Conservation (phyloP, 2,888 invertebrate species). For the Orgyia antiqua region DNA sequence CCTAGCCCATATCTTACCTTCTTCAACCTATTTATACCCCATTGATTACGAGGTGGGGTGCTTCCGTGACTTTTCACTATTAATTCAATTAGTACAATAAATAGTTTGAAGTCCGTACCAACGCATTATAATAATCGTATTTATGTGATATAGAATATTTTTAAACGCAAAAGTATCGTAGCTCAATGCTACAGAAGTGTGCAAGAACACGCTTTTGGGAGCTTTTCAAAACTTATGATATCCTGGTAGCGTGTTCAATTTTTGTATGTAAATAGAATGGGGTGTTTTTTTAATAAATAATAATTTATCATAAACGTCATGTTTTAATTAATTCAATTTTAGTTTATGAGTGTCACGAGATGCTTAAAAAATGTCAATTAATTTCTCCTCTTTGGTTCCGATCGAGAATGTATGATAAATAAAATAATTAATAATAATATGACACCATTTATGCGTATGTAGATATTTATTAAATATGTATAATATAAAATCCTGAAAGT, state of each 20-base stretch:
- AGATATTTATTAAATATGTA: too few relatives aligned
- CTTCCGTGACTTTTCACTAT: slow-evolving; percentile 59
- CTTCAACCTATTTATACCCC: slow-evolving; percentile 10
- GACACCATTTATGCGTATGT: too few relatives aligned
- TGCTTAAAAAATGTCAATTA: too few relatives aligned
- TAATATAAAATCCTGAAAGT: too few relatives aligned
- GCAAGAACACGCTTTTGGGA: slow-evolving; percentile 32
- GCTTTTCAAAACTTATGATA: slow-evolving; percentile 16
- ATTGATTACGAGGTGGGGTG: slow-evolving; percentile 17
- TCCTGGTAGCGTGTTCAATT: slow-evolving; percentile 2
- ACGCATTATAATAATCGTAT: slow-evolving; percentile 66
- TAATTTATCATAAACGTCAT: too few relatives aligned
- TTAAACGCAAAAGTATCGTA: slow-evolving; percentile 56
- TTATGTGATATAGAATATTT: slow-evolving; percentile 69
- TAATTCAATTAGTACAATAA: slow-evolving; percentile 72
- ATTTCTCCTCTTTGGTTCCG: too few relatives aligned
- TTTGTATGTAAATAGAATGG: not conserved
- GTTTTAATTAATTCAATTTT: too few relatives aligned
- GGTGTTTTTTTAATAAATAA: too few relatives aligned
- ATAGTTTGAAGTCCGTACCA: slow-evolving; percentile 57
- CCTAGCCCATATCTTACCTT: slow-evolving; percentile 6
- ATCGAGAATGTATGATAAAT: too few relatives aligned
- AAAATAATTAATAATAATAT: too few relatives aligned
- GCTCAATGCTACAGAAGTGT: slow-evolving; percentile 39
- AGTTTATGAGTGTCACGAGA: too few relatives aligned